Percentiles rank a stretch among this genome's conserved stretches.
Conservation (phyloP, 1,140 invertebrate genomes). For the Mesaphorura yosii region DNA sequence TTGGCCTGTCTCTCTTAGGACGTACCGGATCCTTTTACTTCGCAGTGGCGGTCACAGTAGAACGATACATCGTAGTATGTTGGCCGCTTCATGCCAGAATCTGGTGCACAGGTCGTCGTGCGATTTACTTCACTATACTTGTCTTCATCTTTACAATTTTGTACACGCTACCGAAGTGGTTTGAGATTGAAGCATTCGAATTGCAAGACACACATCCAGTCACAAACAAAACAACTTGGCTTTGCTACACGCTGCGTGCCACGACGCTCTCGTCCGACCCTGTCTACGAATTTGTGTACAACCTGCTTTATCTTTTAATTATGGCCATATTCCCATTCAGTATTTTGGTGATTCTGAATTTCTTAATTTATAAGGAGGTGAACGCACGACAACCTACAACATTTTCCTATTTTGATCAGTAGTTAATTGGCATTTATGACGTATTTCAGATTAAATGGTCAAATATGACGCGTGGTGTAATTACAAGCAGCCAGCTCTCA, state of each 20-base stretch:
- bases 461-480: background rate
- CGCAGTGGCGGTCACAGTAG: conserved; percentile 85
- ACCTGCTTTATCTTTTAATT: conserved; percentile 80
- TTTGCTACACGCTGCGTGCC: conserved; percentile 35
- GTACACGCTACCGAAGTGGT: conserved; percentile 69
- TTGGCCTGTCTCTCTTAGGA: background rate
- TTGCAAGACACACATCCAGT: conserved; percentile 39
- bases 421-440: background rate
- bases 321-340: conserved; percentile 82
- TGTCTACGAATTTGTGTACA: conserved; percentile 70
- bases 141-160: conserved; percentile 67
- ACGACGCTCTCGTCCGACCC: conserved; percentile 55
- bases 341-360: conserved; percentile 70
- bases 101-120: conserved; percentile 78
- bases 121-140: conserved; percentile 65
- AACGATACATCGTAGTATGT: conserved; percentile 90
- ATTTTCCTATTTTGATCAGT: background rate
- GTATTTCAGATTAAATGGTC: background rate
- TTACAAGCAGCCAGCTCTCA: conserved; percentile 29
- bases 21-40: conserved; percentile 85
- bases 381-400: conserved; percentile 30
- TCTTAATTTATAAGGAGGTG: conserved; percentile 67
- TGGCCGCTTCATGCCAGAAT: conserved; percentile 76
- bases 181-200: conserved; percentile 35
- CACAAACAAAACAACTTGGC: conserved; percentile 20